Conservation (phyloP, 2,797 vertebrate genomes). For the Malurus splendens region DNA sequence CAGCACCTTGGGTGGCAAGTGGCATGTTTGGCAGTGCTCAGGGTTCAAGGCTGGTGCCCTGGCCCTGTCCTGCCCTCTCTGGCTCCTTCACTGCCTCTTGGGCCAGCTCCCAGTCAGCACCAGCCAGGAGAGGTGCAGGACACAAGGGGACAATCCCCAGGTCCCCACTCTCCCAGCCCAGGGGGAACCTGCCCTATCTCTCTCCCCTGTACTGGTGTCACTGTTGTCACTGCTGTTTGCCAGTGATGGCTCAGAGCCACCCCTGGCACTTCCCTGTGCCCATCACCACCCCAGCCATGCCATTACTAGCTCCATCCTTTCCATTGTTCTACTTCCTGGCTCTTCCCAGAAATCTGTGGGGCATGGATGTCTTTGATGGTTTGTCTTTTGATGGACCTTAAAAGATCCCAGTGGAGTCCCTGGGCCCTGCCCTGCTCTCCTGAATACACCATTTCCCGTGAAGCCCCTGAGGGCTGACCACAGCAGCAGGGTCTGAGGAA, state of each 20-base stretch:
- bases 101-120: background rate
- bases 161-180: background rate
- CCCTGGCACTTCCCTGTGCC: background rate
- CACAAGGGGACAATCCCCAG: background rate
- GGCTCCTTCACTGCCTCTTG: background rate
- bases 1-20: background rate
- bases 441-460: background rate
- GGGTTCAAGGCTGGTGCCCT: background rate
- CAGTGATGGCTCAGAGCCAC: background rate
- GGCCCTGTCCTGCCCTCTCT: background rate
- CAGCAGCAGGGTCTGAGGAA: background rate
- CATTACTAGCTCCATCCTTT: background rate
- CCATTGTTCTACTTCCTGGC: background rate
- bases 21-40: background rate
- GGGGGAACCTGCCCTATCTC: accelerated
- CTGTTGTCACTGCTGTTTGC: background rate
- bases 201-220: background rate
- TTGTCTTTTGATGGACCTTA: background rate
- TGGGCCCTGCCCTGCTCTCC: background rate
- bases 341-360: background rate
- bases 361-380: background rate
- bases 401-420: background rate
- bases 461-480: background rate
- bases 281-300: background rate
- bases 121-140: background rate